Conservation (phyloP, 2,113 vertebrate species). For the Proteles cristata region DNA sequence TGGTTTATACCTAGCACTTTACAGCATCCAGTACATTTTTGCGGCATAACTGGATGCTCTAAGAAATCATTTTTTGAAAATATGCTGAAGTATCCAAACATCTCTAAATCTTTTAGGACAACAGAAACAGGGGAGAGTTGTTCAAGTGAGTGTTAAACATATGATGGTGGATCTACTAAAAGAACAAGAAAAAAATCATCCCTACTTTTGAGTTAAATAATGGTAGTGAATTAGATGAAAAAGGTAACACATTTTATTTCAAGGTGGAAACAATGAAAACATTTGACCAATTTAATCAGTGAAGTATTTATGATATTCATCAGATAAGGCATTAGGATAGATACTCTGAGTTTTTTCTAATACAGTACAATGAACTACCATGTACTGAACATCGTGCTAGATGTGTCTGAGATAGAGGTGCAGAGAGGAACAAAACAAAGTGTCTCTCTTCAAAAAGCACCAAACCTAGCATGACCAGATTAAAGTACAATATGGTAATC, state of each 20-base stretch:
- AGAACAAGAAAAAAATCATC: background rate
- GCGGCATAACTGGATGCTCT: background rate
- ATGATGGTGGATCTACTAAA: background rate
- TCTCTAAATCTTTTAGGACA: slow-evolving; percentile 10
- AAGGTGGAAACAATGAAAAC: slow-evolving; percentile 11
- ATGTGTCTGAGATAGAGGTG: background rate
- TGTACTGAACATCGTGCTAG: background rate
- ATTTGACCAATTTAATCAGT: background rate
- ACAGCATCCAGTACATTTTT: background rate
- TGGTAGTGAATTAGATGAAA: background rate
- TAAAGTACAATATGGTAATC: background rate
- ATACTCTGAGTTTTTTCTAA: background rate
- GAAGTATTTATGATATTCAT: background rate
- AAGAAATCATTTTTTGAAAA: slow-evolving; percentile 27
- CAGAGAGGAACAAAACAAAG: background rate
- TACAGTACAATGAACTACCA: background rate
- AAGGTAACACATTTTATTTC: slow-evolving; percentile 13
- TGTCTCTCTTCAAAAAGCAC: background rate
- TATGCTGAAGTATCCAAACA: slow-evolving; percentile 33
- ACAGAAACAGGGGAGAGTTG: background rate
- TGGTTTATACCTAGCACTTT: background rate
- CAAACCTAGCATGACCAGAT: background rate
- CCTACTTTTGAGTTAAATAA: slow-evolving; percentile 16
- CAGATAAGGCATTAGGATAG: background rate
- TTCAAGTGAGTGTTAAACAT: background rate